These are phyloP conservation scores for Podarcis siculus DNA, from an alignment of 2,797 vertebrate species.

Conservation along the genomic window DNA sequence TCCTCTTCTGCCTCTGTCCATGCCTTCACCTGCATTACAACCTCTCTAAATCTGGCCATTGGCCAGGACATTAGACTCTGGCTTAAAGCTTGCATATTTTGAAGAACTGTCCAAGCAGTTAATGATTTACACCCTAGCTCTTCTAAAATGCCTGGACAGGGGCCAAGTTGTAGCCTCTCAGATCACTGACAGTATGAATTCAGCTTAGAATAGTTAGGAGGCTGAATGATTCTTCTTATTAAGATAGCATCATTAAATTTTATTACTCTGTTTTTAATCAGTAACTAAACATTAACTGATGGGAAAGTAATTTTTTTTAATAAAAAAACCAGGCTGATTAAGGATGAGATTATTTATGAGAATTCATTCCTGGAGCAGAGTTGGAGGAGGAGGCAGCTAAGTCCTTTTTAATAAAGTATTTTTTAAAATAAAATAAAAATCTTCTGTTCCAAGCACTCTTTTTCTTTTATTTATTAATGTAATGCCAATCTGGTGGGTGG, in stretches of 20 bases:
- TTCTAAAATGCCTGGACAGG: background rate
- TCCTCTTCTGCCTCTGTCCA: background rate
- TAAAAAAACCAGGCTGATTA: conserved; percentile 43
- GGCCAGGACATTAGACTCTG: background rate
- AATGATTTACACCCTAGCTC: background rate
- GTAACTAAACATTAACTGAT: conserved; percentile 59
- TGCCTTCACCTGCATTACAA: background rate
- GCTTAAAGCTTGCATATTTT: background rate
- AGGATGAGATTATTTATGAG: conserved; percentile 27
- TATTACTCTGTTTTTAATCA: conserved; percentile 52
- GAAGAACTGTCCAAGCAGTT: background rate
- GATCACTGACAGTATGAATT: conserved; percentile 18
- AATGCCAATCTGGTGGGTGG: conserved; percentile 11
- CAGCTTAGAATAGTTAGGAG: conserved; percentile 40
- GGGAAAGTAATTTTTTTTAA: background rate
- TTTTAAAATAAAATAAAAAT: background rate
- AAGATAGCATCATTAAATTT: conserved; percentile 53
- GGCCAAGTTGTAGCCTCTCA: conserved; percentile 9
- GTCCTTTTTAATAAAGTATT: conserved; percentile 16
- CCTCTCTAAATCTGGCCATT: background rate
- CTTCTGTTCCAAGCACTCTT: background rate
- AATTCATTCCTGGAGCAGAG: conserved; percentile 16
- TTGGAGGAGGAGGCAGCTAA: conserved; percentile 19
- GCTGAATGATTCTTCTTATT: conserved; percentile 39
- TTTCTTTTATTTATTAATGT: conserved; percentile 10